Base-by-base conservation (phyloP, 2,797 vertebrate genomes). In the Melanotaenia maccullochi region DNA sequence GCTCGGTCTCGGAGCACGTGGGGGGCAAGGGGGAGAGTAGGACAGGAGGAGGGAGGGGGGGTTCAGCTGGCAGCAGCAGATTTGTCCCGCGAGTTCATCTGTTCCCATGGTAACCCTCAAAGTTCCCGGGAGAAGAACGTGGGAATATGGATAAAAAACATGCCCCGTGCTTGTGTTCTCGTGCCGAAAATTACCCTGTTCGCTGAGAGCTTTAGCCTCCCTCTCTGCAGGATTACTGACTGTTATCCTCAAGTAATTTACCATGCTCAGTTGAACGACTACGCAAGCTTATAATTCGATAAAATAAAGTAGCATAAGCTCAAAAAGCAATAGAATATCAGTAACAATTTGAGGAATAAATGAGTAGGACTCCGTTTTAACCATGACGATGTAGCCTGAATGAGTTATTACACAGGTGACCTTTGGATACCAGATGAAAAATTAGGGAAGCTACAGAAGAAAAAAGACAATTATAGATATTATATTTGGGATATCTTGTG, bases 101-200 rank as follows among this genome's bases (percentile, higher is more conserved):
- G 93, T 93, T 91, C 85, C 93, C 92, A 93, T 93, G 92, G 89
- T 54, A 91, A 93, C 93, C 44, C 63, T 32, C 28, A 81, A 77
- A 80, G 79, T 90, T 90, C 92, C 86, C 83, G 67, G 79, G 85
- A 92, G 86, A 87, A 82, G 85, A 84, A 89, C 90, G 91, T 89
- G 90, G 88, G 90, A 93, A 93, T 82, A 38, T 73, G 83, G 69
- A 79, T 82, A 13, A 83, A 73, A 91, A 89, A 88, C 87, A 85
- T 75, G 75, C 57, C 67, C 56, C 55, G 40, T 56, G 83, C 77
- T 54, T 72, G 65, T 85, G 82, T 75, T 84, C 67, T 75, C 66
- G 68, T 90, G 83, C 76, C 33, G 85, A 81, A 80, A 76, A 79
- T 76, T 14, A 77, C 71, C 68, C 75, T 68, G 76, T 60, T 71